phyloP scores from a whole-genome alignment of 1,140 invertebrate genomes.

The Drosophila repletoides region DNA sequence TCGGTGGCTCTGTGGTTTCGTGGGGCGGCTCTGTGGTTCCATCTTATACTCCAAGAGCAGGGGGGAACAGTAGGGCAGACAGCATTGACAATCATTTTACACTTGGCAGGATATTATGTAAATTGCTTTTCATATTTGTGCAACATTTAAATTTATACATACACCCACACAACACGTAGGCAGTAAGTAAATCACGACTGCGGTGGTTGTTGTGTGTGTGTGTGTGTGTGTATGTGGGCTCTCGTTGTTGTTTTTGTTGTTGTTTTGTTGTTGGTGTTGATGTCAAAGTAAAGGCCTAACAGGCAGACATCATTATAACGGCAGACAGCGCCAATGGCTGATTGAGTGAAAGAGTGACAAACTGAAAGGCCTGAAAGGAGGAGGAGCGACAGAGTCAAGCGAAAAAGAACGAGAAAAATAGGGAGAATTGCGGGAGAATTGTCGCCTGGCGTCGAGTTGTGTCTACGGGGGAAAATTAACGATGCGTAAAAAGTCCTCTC shows the following conservation, averaged over 20 bases:
- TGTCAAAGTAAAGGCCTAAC: conserved; percentile 63
- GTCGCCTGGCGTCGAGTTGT: conserved; percentile 34
- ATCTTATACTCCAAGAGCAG: too few relatives aligned
- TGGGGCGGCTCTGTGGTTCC: too few relatives aligned
- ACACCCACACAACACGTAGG: conserved; percentile 16
- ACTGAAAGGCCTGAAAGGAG: conserved; percentile 19
- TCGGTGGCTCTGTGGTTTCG: too few relatives aligned
- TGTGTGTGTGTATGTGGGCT: too few relatives aligned
- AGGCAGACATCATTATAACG: conserved; percentile 73
- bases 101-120: conserved; percentile 80
- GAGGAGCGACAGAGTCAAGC: conserved; percentile 2
- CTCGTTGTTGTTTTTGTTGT: too few relatives aligned
- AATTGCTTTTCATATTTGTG: conserved; percentile 81
- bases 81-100: conserved; percentile 80
- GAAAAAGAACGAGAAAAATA: neutral
- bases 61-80: conserved; percentile 30
- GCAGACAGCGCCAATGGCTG: conserved; percentile 59
- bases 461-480: conserved; percentile 74
- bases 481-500: conserved; percentile 77
- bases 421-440: conserved; percentile 18
- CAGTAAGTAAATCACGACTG: conserved; percentile 64
- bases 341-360: conserved; percentile 52
- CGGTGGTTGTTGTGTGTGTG: conserved; percentile 7
- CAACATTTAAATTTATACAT: conserved; percentile 76
- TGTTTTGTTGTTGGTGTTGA: conserved; percentile 50